Conservation (phyloP, 2,797 vertebrate species). For the Lerista edwardsae region DNA sequence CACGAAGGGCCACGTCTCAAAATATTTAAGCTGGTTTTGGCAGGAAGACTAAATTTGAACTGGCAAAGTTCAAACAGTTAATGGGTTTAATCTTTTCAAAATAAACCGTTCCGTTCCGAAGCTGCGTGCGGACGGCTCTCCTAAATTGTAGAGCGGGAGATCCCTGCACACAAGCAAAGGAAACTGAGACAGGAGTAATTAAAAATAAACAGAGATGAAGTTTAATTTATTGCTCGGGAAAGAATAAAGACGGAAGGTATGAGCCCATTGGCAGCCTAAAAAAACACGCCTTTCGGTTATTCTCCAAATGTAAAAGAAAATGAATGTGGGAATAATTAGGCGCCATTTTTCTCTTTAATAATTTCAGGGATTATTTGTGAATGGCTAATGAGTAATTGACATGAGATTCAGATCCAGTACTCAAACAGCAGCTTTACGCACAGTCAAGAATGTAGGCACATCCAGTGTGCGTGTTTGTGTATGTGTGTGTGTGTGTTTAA, state of each 20-base stretch:
- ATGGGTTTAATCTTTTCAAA: conserved; percentile 29
- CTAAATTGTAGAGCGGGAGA: background rate
- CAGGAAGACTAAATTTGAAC: conserved; percentile 35
- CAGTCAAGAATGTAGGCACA: background rate
- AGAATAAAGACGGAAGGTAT: conserved; percentile 18
- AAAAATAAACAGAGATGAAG: conserved; percentile 19
- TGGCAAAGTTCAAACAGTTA: conserved; percentile 43
- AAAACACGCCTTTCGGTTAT: conserved; percentile 32
- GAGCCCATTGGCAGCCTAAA: conserved; percentile 17
- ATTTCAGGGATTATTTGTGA: conserved; percentile 16
- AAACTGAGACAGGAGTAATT: conserved; percentile 30
- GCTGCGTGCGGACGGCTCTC: background rate
- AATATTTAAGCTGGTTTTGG: conserved; percentile 37
- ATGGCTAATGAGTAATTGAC: conserved; percentile 37
- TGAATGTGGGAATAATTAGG: background rate
- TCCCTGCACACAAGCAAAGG: conserved; percentile 15
- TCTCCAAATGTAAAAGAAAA: conserved; percentile 26
- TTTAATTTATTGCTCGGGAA: conserved; percentile 45
- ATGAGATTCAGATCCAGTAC: background rate
- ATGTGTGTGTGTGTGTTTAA: background rate
- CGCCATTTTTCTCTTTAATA: conserved; percentile 30
- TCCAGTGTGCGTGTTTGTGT: too few relatives aligned
- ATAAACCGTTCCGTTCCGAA: conserved; percentile 14
- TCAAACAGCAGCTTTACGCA: background rate
- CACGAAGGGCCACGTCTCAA: conserved; percentile 8